Conservation (phyloP, 2,797 vertebrate species). For the Poecile montanus region DNA sequence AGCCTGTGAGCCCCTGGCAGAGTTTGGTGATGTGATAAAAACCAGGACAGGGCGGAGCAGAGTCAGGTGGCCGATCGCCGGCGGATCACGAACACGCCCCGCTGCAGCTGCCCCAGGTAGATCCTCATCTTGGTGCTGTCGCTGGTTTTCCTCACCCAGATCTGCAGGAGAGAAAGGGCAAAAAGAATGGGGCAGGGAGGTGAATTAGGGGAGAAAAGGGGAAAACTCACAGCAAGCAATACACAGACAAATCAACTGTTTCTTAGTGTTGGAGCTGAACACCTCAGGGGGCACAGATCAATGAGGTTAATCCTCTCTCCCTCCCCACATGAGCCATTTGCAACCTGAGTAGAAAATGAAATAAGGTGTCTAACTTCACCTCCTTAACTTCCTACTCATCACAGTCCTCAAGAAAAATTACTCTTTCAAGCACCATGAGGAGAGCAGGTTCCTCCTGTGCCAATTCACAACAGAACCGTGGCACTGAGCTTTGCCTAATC, state of each 20-base stretch:
- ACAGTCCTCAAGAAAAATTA: neutral
- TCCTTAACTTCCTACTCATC: neutral
- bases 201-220: neutral
- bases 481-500: slow-evolving; percentile 36
- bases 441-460: neutral
- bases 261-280: neutral
- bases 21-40: slow-evolving; percentile 25
- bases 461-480: neutral
- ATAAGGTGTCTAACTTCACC: neutral
- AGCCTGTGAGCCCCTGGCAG: slow-evolving; percentile 16
- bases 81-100: slow-evolving; percentile 96
- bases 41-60: neutral
- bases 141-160: slow-evolving; percentile 98
- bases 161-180: slow-evolving; percentile 74
- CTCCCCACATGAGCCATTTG: neutral
- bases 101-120: slow-evolving; percentile 97
- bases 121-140: slow-evolving; percentile 99
- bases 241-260: neutral
- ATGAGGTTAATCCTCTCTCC: neutral
- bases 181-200: neutral
- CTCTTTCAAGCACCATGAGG: neutral
- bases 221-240: neutral
- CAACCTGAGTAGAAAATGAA: neutral
- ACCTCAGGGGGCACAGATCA: neutral
- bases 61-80: slow-evolving; percentile 93